These are phyloP conservation scores for Holacanthus passer DNA, from an alignment of 2,113 vertebrate genomes.

Conservation along the genomic window DNA sequence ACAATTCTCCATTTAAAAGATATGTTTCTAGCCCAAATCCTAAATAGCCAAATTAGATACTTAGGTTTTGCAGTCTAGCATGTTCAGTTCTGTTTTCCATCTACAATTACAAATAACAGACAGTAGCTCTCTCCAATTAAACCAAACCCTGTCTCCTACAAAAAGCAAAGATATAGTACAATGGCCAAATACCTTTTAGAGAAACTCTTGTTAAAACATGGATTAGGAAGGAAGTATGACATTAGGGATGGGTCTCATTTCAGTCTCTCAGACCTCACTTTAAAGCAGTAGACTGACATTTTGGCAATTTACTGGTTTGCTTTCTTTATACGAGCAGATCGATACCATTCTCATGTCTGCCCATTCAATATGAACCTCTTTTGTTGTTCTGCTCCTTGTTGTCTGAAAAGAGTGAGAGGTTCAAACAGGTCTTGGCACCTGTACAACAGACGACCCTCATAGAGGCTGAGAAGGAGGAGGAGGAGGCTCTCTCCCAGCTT, in stretches of 20 bases:
- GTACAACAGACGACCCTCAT: slow-evolving; percentile 24
- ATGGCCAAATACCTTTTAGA: neutral
- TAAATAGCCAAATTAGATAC: slow-evolving; percentile 15
- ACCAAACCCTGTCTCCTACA: neutral
- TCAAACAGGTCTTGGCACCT: slow-evolving; percentile 5
- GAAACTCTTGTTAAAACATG: neutral
- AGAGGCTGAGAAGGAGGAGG: slow-evolving; percentile 1
- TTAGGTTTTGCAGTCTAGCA: neutral
- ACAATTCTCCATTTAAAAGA: slow-evolving; percentile 52
- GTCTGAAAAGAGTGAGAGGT: neutral
- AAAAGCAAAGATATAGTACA: slow-evolving; percentile 4
- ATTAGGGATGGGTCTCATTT: too few species aligned
- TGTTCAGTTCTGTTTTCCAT: neutral
- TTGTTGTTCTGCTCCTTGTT: slow-evolving; percentile 7
- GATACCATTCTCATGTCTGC: neutral
- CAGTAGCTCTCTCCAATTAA: neutral
- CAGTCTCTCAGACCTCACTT: slow-evolving; percentile 13
- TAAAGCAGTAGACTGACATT: slow-evolving; percentile 13
- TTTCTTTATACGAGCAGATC: slow-evolving; percentile 21
- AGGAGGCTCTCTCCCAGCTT: slow-evolving; percentile 18
- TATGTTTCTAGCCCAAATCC: neutral
- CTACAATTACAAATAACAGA: neutral
- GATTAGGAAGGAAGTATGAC: slow-evolving; percentile 5
- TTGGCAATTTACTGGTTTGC: neutral
- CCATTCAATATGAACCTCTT: slow-evolving; percentile 12